Conservation (phyloP, 2,888 invertebrate species). For the Sthenelais limicola region DNA sequence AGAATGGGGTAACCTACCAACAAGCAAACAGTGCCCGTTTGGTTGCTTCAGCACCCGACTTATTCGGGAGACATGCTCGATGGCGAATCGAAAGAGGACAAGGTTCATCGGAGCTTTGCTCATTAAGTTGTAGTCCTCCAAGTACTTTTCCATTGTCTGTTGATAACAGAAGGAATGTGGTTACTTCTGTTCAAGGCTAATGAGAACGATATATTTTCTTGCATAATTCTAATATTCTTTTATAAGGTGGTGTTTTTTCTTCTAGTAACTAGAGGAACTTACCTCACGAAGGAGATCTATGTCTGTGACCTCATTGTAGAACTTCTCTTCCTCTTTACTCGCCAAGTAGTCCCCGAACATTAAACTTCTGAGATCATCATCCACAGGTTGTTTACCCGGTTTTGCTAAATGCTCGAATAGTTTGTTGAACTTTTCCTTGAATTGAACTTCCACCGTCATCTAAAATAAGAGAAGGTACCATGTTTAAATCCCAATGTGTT, state of each 20-base stretch:
- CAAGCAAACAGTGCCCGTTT: constrained; percentile 70
- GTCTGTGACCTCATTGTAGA: constrained; percentile 68
- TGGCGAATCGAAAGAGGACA: constrained; percentile 71
- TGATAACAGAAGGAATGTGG: constrained; percentile 10
- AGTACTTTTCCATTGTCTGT: constrained; percentile 66
- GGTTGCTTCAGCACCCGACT: constrained; percentile 71
- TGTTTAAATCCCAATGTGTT: no score
- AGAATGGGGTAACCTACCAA: constrained; percentile 69
- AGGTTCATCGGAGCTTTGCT: constrained; percentile 72
- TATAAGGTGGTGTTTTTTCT: not conserved
- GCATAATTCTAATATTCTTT: not conserved
- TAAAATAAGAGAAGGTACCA: no score
- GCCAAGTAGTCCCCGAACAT: constrained; percentile 70
- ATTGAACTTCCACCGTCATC: constrained; percentile 65
- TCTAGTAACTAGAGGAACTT: not conserved
- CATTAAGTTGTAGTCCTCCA: constrained; percentile 71
- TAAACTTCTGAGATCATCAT: constrained; percentile 68
- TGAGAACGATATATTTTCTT: not conserved
- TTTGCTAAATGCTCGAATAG: constrained; percentile 65
- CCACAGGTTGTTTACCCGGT: constrained; percentile 61
- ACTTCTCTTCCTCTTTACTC: constrained; percentile 59
- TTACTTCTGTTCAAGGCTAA: not conserved
- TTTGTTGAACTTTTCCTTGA: constrained; percentile 68
- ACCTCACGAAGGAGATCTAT: constrained; percentile 66
- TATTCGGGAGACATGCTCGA: constrained; percentile 71